Evolutionary conservation across 2,888 invertebrate species (phyloP).

Genomic region (Philhelius pedissequus): DNA sequence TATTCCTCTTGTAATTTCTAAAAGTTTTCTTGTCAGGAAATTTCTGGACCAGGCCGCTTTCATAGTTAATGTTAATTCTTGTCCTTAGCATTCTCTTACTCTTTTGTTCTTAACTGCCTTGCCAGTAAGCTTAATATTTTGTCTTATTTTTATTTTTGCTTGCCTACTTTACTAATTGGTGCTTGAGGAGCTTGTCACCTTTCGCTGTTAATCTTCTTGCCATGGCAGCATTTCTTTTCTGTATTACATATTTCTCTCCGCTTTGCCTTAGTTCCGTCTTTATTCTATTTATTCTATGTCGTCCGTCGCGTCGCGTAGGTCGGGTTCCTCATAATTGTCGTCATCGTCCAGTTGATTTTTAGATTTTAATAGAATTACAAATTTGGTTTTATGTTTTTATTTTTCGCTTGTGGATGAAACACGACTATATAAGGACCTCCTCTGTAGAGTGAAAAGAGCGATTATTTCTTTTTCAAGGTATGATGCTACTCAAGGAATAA

Average conservation of each 20-base stretch:
- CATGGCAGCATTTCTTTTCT: neutral
- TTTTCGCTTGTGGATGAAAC: neutral
- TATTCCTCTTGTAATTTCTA: neutral
- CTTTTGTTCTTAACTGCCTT: neutral
- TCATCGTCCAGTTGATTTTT: neutral
- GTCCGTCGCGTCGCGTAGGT: no score
- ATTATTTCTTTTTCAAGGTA: conserved; percentile 29
- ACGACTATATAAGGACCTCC: neutral
- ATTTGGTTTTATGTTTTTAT: neutral
- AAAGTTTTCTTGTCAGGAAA: neutral
- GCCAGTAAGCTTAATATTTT: neutral
- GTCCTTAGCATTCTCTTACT: neutral
- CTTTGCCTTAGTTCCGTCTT: no score
- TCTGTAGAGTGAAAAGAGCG: conserved; percentile 37
- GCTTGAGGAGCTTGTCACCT: conserved; percentile 12
- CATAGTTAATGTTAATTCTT: neutral
- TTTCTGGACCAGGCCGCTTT: neutral
- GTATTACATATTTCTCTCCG: neutral
- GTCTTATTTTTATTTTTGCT: neutral
- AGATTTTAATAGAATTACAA: neutral
- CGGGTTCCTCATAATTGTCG: no score
- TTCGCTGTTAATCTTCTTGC: conserved; percentile 3
- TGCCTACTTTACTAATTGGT: conserved; percentile 36
- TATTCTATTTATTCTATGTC: no score
- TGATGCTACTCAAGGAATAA: neutral